Conservation (phyloP, 2,888 invertebrate genomes). For the Mythimna pallens region DNA sequence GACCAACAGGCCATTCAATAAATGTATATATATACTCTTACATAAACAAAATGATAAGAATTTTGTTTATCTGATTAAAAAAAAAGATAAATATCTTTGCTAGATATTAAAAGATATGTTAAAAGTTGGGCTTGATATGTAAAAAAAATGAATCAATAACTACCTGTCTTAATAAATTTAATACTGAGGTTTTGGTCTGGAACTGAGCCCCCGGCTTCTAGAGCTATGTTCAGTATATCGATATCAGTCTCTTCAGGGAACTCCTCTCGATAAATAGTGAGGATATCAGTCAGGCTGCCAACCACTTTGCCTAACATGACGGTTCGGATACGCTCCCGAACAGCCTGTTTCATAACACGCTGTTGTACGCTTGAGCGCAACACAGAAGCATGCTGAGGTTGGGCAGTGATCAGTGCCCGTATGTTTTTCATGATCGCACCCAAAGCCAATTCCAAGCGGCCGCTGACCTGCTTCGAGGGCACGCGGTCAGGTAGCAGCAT, state of each 20-base stretch:
- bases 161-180: conserved; percentile 68
- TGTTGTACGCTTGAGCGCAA: conserved; percentile 56
- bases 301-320: conserved; percentile 78
- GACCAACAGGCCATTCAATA: no score
- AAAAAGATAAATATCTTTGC: neutral
- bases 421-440: conserved; percentile 80
- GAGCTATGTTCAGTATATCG: conserved; percentile 73
- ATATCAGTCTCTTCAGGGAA: conserved; percentile 74
- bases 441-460: conserved; percentile 83
- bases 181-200: conserved; percentile 13
- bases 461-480: conserved; percentile 74
- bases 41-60: neutral
- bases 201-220: conserved; percentile 59
- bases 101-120: neutral
- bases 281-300: conserved; percentile 67
- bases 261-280: conserved; percentile 73
- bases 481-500: conserved; percentile 69
- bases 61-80: neutral
- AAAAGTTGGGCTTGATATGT: neutral
- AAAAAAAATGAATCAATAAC: conserved; percentile 57
- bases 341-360: conserved; percentile 76
- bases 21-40: neutral
- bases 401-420: conserved; percentile 57
- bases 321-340: conserved; percentile 78
- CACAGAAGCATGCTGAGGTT: conserved; percentile 35